Evolutionary conservation across 2,888 invertebrate species (phyloP).

Genomic region (Aspidiotus rigidus): DNA sequence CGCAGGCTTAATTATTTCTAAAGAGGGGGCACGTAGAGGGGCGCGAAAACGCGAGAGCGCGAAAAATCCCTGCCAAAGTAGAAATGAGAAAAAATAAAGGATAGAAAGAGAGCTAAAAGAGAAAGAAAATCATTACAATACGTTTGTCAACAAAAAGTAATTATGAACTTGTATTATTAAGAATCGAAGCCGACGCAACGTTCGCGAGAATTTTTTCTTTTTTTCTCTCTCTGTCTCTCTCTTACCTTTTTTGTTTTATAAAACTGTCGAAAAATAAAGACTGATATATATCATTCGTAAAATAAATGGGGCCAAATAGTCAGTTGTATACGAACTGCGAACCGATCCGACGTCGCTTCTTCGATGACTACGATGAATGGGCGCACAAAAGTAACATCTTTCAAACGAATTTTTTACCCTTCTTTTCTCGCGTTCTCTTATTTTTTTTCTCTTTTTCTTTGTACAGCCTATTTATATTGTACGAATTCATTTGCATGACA

Average conservation of each 20-base stretch:
- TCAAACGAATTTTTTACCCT: not conserved
- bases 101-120: not conserved
- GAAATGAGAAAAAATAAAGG: not conserved
- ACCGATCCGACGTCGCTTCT: no score
- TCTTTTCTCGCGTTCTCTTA: not conserved
- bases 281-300: not conserved
- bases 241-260: no score
- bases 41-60: not conserved
- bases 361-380: no score
- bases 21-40: not conserved
- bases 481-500: not conserved
- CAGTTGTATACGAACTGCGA: no score
- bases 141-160: slow-evolving; percentile 34
- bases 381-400: not conserved
- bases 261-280: slow-evolving; percentile 15
- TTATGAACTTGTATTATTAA: slow-evolving; percentile 29
- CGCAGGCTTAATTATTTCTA: slow-evolving; percentile 29
- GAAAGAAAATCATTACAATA: slow-evolving; percentile 31
- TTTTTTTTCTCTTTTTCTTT: no score
- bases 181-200: slow-evolving; percentile 8
- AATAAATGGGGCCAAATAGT: no score
- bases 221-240: slow-evolving; percentile 11
- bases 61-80: not conserved
- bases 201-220: slow-evolving; percentile 17
- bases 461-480: not conserved